phyloP scores from a whole-genome alignment of 2,113 vertebrate genomes.

The Pteronura brasiliensis region DNA sequence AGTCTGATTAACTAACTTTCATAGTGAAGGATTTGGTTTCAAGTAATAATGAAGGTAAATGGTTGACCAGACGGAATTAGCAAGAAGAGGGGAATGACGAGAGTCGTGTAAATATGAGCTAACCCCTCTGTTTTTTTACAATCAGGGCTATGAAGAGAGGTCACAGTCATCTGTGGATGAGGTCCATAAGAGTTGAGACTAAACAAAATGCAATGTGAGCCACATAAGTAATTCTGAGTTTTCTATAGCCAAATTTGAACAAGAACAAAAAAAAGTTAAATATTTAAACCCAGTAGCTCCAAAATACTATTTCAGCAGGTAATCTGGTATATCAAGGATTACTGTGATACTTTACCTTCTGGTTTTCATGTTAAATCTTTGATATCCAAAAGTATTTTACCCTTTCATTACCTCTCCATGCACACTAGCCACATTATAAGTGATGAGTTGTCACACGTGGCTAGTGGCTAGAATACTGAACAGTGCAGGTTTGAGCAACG shows the following conservation, averaged over 20 bases:
- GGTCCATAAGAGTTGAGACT: not conserved
- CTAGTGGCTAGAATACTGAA: not conserved
- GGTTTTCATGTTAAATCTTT: not conserved
- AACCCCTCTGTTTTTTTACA: not conserved
- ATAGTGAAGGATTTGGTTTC: not conserved
- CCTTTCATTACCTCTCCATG: not conserved
- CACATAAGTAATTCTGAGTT: not conserved
- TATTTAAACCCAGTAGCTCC: not conserved
- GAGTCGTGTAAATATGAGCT: not conserved
- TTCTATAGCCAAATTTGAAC: not conserved
- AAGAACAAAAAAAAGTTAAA: not conserved
- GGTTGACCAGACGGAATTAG: not conserved
- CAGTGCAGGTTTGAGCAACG: not conserved
- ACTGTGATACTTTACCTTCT: not conserved
- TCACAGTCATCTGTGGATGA: not conserved
- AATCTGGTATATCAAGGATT: not conserved
- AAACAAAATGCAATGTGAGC: not conserved
- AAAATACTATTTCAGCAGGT: slow-evolving; percentile 21
- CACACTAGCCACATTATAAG: not conserved
- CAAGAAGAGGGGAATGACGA: not conserved
- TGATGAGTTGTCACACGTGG: not conserved
- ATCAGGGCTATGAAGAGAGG: not conserved
- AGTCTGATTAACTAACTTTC: not conserved
- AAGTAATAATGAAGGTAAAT: not conserved
- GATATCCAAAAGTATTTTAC: not conserved